Evolutionary conservation across 1,140 invertebrate species (phyloP).

Genomic region (Caenorhabditis brenneri): DNA sequence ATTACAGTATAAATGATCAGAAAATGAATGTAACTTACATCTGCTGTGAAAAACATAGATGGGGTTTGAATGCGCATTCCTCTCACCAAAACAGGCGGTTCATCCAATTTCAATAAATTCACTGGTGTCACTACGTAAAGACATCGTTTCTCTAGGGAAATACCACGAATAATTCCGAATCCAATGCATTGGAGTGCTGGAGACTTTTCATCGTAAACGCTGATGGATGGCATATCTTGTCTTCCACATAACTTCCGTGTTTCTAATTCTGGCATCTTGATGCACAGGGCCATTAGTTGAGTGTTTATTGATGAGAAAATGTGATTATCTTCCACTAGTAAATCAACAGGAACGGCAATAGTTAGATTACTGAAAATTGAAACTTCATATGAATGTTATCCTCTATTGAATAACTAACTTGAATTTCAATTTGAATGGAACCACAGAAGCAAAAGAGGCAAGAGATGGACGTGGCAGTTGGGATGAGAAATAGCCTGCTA

Average conservation of each 20-base stretch:
- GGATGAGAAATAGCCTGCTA: neutral
- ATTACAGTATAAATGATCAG: neutral
- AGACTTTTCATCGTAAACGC: neutral
- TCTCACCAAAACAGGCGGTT: slow-evolving; percentile 7
- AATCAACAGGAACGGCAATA: neutral
- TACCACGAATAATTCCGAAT: slow-evolving; percentile 20
- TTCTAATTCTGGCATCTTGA: neutral
- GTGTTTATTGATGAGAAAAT: slow-evolving; percentile 19
- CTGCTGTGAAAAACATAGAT: neutral
- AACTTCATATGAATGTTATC: neutral
- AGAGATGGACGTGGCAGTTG: neutral
- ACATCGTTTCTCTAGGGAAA: neutral
- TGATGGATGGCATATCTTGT: neutral
- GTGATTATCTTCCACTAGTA: slow-evolving; percentile 11
- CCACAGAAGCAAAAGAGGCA: neutral
- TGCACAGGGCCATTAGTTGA: neutral
- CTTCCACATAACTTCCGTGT: neutral
- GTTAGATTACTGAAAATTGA: neutral
- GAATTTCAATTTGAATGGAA: slow-evolving; percentile 3
- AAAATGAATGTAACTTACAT: neutral
- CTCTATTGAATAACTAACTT: neutral
- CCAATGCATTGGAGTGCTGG: slow-evolving; percentile 28
- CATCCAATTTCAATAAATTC: neutral
- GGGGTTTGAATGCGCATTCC: slow-evolving; percentile 13
- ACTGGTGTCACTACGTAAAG: slow-evolving; percentile 8